phyloP scores from a whole-genome alignment of 2,888 invertebrate species.

The Xanthorhoe spadicearia region DNA sequence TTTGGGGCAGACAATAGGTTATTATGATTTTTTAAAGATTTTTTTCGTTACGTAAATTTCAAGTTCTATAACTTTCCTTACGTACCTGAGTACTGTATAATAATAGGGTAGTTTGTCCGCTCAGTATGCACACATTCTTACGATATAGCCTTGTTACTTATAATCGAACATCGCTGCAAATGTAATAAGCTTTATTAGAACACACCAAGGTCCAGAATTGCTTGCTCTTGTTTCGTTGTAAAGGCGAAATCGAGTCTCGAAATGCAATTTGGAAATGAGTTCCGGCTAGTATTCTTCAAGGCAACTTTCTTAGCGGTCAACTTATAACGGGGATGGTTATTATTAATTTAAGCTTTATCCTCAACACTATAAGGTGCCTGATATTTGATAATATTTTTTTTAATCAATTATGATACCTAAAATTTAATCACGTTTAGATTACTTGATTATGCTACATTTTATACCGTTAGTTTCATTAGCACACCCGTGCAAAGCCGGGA shows the following conservation, averaged over 20 bases:
- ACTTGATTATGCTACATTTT: too few species aligned
- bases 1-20: too few species aligned
- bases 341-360: not conserved
- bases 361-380: not conserved
- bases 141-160: conserved; percentile 70
- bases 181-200: conserved; percentile 49
- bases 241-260: conserved; percentile 81
- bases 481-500: too few species aligned
- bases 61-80: too few species aligned
- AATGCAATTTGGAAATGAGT: conserved; percentile 85
- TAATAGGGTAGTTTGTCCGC: conserved; percentile 14
- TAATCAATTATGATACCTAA: too few species aligned
- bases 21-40: too few species aligned
- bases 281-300: conserved; percentile 72
- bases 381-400: too few species aligned
- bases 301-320: not conserved
- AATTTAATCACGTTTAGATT: too few species aligned
- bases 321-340: not conserved
- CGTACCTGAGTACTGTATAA: too few species aligned
- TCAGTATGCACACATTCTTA: conserved; percentile 23
- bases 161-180: conserved; percentile 54
- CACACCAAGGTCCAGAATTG: conserved; percentile 49
- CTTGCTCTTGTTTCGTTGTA: conserved; percentile 57
- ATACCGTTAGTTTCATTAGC: too few species aligned
- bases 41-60: too few species aligned